These are phyloP conservation scores for Ailurus styani DNA, from an alignment of 2,113 vertebrate species.

Conservation along the genomic window DNA sequence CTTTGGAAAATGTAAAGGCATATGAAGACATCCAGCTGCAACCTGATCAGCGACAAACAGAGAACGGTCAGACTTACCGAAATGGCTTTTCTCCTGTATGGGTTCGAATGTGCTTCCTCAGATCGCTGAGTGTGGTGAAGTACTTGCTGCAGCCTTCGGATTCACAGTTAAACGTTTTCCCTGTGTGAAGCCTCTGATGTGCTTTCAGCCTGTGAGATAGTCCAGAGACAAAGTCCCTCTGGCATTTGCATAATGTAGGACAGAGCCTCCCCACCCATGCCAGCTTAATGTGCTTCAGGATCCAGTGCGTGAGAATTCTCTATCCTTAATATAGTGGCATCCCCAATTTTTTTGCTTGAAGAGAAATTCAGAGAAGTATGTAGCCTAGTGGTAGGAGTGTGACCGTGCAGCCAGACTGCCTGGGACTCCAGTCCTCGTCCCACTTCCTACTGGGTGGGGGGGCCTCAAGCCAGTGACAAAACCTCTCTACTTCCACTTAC, in stretches of 20 bases:
- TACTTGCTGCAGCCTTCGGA: slow-evolving; percentile 99
- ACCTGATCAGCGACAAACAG: background rate
- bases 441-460: background rate
- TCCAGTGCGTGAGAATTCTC: background rate
- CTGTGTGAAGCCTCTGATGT: slow-evolving; percentile 99
- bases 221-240: slow-evolving; percentile 21
- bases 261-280: background rate
- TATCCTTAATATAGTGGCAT: background rate
- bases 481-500: background rate
- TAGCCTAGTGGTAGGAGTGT: fast-evolving
- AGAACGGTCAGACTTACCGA: slow-evolving; percentile 82
- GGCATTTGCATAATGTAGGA: background rate
- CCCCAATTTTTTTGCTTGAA: background rate
- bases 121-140: slow-evolving; percentile 98
- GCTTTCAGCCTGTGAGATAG: slow-evolving; percentile 93
- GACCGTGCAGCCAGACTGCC: background rate
- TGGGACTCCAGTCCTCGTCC: background rate
- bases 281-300: background rate
- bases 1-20: background rate
- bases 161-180: slow-evolving; percentile 99
- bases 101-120: slow-evolving; percentile 99
- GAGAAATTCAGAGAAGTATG: background rate
- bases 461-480: background rate
- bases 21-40: background rate
- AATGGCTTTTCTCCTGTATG: slow-evolving; percentile 99